A percentile compares a stretch with the other conserved stretches of the same genome.
These are phyloP conservation scores for Drosophila flavopinicola DNA, from an alignment of 2,888 invertebrate species.

Conservation along the genomic window DNA sequence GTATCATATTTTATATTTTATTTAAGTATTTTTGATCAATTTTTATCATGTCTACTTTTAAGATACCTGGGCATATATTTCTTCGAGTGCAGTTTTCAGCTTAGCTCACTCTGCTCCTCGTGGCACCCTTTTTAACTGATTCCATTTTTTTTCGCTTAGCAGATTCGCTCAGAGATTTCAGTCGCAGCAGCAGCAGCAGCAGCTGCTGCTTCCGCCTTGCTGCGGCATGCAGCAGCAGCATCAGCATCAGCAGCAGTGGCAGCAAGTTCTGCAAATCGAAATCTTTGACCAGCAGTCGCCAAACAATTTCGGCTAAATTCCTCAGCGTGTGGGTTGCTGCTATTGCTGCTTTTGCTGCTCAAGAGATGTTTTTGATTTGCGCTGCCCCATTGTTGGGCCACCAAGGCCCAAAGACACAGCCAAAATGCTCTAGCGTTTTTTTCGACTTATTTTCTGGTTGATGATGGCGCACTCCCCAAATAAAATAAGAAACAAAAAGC, in stretches of 20 bases:
- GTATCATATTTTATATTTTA: too few species aligned
- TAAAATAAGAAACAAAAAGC: slow-evolving; percentile 13
- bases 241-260: slow-evolving; percentile 27
- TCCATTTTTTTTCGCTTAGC: slow-evolving; percentile 20
- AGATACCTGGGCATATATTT: too few species aligned
- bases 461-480: slow-evolving; percentile 49
- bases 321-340: slow-evolving; percentile 63
- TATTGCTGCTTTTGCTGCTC: neutral
- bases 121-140: slow-evolving; percentile 53
- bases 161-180: slow-evolving; percentile 44
- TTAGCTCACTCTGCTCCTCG: slow-evolving; percentile 21
- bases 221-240: slow-evolving; percentile 37
- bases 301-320: slow-evolving; percentile 52
- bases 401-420: slow-evolving; percentile 43
- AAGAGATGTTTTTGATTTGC: slow-evolving; percentile 50
- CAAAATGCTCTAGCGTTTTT: slow-evolving; percentile 41
- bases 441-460: slow-evolving; percentile 3
- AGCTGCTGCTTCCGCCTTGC: slow-evolving; percentile 48
- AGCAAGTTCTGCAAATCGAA: slow-evolving; percentile 29
- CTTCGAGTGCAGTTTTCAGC: neutral
- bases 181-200: slow-evolving; percentile 24
- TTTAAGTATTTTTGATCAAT: too few species aligned
- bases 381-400: slow-evolving; percentile 48
- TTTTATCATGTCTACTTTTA: too few species aligned
- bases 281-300: slow-evolving; percentile 49